Evolutionary conservation across 2,113 vertebrate genomes (phyloP).

Genomic region (Dicentrarchus labrax): DNA sequence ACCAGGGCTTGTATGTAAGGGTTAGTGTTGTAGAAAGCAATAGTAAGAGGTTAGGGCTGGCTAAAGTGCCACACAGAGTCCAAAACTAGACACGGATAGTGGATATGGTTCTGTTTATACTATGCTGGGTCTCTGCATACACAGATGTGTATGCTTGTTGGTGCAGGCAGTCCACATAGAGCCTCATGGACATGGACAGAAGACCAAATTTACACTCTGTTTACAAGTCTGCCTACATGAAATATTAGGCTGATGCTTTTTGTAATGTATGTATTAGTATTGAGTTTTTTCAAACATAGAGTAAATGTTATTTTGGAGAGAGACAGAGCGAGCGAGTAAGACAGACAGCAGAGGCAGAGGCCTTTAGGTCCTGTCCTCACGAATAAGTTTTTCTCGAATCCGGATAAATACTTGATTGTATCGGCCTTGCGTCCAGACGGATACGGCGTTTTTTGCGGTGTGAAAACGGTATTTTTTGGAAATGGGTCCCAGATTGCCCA

Average conservation of each 20-base stretch:
- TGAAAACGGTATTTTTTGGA: no score
- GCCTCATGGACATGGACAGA: neutral
- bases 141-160: neutral
- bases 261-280: neutral
- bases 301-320: neutral
- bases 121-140: neutral
- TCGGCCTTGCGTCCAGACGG: no score
- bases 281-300: neutral
- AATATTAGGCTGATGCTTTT: neutral
- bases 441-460: no score
- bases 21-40: neutral
- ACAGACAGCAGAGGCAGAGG: neutral
- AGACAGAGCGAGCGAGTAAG: neutral
- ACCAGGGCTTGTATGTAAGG: neutral
- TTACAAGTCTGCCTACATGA: neutral
- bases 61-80: neutral
- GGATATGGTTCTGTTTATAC: neutral
- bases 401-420: no score
- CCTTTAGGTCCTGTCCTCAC: no score
- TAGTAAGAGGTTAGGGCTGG: neutral
- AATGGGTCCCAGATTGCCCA: no score
- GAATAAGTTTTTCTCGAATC: no score
- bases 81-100: neutral
- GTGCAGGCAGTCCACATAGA: neutral
- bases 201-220: neutral